A percentile compares a stretch with the other conserved stretches of the same genome.
These are phyloP conservation scores for Arenaria interpres DNA, from an alignment of 2,113 vertebrate species.

Conservation along the genomic window DNA sequence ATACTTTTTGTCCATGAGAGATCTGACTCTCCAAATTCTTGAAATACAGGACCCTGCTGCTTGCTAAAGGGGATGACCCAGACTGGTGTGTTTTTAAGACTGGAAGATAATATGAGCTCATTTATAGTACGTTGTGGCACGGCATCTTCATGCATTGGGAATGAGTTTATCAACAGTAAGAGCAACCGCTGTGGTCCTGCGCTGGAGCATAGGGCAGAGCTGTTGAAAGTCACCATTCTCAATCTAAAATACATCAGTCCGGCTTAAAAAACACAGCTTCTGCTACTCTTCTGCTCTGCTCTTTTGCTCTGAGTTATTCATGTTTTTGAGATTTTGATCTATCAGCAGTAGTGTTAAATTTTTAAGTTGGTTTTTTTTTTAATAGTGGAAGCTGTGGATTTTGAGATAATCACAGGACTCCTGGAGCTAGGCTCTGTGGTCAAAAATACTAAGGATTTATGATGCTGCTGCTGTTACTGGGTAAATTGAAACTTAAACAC, in stretches of 20 bases:
- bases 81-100: neutral
- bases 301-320: neutral
- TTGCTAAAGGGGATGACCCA: neutral
- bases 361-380: neutral
- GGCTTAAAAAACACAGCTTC: neutral
- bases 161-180: neutral
- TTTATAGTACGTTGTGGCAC: fast-evolving
- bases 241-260: neutral
- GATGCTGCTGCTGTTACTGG: neutral
- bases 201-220: neutral
- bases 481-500: neutral
- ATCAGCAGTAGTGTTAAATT: fast-evolving
- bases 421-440: neutral
- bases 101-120: neutral
- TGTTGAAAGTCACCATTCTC: neutral
- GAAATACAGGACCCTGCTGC: neutral
- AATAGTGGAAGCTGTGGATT: neutral
- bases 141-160: neutral
- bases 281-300: neutral
- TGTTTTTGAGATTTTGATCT: neutral
- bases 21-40: neutral
- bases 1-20: neutral
- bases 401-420: neutral
- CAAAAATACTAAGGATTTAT: neutral
- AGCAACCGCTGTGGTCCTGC: fast-evolving